Conservation (phyloP, 1,140 invertebrate genomes). For the Bombyx mori region DNA sequence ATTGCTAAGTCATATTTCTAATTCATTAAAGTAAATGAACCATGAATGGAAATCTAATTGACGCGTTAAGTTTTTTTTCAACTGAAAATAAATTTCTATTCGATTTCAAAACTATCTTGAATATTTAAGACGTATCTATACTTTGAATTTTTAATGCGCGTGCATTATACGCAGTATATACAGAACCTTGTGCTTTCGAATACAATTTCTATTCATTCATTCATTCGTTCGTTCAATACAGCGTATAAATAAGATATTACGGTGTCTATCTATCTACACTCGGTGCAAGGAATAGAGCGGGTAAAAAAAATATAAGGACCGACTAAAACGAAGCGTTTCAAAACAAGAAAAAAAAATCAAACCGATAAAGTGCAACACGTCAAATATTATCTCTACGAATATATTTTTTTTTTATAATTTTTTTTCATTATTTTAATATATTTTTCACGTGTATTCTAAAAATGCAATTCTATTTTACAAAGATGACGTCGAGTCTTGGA, state of each 20-base stretch:
- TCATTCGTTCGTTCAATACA: slow-evolving; percentile 8
- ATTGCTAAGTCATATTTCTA: no score
- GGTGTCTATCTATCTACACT: slow-evolving; percentile 24
- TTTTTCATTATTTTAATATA: slow-evolving; percentile 26
- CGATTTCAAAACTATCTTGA: no score
- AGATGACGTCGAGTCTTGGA: slow-evolving; percentile 39
- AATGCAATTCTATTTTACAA: slow-evolving; percentile 60
- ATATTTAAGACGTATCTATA: no score
- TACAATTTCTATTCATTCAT: no score
- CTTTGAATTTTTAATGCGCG: no score
- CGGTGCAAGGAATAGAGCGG: slow-evolving; percentile 44
- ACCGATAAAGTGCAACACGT: slow-evolving; percentile 62
- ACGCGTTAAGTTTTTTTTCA: no score
- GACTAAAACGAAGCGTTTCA: slow-evolving; percentile 60
- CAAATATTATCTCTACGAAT: slow-evolving; percentile 36
- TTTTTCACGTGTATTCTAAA: slow-evolving; percentile 48
- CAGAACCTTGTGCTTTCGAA: no score
- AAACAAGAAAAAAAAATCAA: slow-evolving; percentile 52
- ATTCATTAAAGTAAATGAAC: no score
- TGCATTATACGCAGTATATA: no score
- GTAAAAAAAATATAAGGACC: slow-evolving; percentile 38
- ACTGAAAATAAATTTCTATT: no score
- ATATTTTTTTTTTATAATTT: slow-evolving; percentile 42
- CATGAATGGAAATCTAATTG: no score
- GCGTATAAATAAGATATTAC: slow-evolving; percentile 10